phyloP scores from a whole-genome alignment of 1,140 invertebrate species.

The Aleiodes sp. region DNA sequence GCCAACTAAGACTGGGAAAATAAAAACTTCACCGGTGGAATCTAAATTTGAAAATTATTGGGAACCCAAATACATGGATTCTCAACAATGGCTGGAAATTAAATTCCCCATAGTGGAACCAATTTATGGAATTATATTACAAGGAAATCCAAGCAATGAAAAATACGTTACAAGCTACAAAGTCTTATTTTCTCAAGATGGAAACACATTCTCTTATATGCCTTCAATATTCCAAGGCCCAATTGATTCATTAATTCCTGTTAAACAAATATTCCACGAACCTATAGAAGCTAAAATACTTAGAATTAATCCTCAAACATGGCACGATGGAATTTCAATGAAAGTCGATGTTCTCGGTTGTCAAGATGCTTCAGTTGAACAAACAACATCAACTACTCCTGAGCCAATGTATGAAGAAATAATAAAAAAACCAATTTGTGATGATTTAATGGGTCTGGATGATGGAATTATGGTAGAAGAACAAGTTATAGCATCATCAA shows the following conservation, averaged over 20 bases:
- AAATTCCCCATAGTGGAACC: constrained; percentile 71
- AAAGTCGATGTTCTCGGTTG: constrained; percentile 82
- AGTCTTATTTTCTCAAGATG: constrained; percentile 76
- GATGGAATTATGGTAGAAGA: constrained; percentile 66
- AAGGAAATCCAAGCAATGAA: constrained; percentile 72
- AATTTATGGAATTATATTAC: constrained; percentile 77
- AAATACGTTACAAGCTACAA: constrained; percentile 81
- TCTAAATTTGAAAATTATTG: constrained; percentile 69
- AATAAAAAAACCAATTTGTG: constrained; percentile 57
- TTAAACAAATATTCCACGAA: constrained; percentile 72
- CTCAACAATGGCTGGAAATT: constrained; percentile 71
- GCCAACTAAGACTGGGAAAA: constrained; percentile 64
- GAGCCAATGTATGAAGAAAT: constrained; percentile 9
- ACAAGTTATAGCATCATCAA: constrained; percentile 70
- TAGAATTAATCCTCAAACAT: constrained; percentile 77
- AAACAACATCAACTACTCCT: constrained; percentile 1
- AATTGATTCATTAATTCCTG: constrained; percentile 68
- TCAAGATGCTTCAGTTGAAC: constrained; percentile 43
- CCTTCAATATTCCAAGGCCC: constrained; percentile 78
- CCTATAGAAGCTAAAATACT: constrained; percentile 79
- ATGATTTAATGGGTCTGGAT: constrained; percentile 74
- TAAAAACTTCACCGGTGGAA: constrained; percentile 61
- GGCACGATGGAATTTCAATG: constrained; percentile 79
- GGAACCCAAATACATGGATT: constrained; percentile 66
- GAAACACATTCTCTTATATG: constrained; percentile 68